These are phyloP conservation scores for Diarsia brunnea DNA, from an alignment of 2,888 invertebrate genomes.

Conservation along the genomic window DNA sequence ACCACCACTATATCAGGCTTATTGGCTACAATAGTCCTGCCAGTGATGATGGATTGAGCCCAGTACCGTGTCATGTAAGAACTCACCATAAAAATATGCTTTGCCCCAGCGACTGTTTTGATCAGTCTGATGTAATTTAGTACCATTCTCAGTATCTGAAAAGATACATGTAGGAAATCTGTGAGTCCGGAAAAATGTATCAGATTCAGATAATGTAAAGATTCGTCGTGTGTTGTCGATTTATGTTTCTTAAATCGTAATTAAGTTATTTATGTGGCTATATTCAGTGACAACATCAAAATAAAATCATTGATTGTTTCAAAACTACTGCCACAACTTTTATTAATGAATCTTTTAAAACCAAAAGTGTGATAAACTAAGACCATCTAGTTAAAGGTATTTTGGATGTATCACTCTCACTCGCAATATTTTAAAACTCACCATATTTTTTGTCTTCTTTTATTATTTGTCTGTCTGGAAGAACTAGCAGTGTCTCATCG, in stretches of 20 bases:
- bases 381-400: neutral
- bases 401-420: neutral
- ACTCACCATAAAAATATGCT: constrained; percentile 5
- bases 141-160: constrained; percentile 3
- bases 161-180: neutral
- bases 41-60: too few relatives aligned
- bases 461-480: neutral
- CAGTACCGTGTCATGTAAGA: neutral
- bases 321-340: neutral
- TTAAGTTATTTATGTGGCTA: neutral
- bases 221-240: neutral
- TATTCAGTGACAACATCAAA: too few relatives aligned
- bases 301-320: neutral
- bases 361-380: neutral
- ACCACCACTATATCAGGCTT: too few relatives aligned
- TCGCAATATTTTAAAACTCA: constrained; percentile 15
- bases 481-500: too few relatives aligned
- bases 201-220: neutral
- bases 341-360: neutral
- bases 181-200: neutral
- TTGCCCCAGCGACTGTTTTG: neutral
- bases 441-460: constrained; percentile 44
- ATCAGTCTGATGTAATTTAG: neutral
- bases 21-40: too few relatives aligned
- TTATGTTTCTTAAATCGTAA: neutral